These are phyloP conservation scores for Stichodactyla mertensii DNA, from an alignment of 64 coral and sea anemone genomes.

Conservation along the genomic window DNA sequence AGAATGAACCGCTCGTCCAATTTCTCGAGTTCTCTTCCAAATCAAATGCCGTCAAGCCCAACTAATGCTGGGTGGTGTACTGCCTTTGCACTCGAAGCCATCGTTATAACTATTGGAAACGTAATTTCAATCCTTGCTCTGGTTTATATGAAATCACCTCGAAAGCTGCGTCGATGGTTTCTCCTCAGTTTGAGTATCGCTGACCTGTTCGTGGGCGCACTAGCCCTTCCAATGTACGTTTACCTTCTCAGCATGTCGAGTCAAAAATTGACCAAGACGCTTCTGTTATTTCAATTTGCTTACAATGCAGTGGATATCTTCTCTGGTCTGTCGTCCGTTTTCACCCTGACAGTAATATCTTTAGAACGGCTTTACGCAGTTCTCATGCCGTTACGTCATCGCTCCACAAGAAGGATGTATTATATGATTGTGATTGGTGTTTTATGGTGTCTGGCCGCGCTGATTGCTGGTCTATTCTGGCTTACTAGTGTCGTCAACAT, in stretches of 20 bases:
- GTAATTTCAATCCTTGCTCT: constrained; percentile 21
- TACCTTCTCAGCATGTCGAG: constrained; percentile 22
- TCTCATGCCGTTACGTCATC: constrained; percentile 45
- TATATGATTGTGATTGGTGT: constrained; percentile 22
- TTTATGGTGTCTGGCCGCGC: constrained; percentile 45
- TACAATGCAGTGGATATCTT: constrained; percentile 66
- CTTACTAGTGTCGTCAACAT: constrained; percentile 25
- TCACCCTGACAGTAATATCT: constrained; percentile 72
- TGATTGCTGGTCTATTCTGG: constrained; percentile 40
- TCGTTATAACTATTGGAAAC: constrained; percentile 32
- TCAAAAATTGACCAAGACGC: neutral
- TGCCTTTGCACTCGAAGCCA: constrained; percentile 17
- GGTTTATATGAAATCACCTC: neutral
- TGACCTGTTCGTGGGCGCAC: constrained; percentile 40
- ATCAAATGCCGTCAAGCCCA: neutral
- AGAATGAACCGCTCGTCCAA: constrained; percentile 8
- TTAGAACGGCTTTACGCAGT: constrained; percentile 65
- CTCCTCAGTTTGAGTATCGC: constrained; percentile 44
- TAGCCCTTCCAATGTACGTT: constrained; percentile 47
- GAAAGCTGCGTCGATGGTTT: constrained; percentile 29
- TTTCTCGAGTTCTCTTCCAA: neutral
- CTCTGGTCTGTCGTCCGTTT: constrained; percentile 69
- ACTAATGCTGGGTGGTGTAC: constrained; percentile 28
- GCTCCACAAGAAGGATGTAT: constrained; percentile 13
- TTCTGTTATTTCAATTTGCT: constrained; percentile 5